phyloP scores from a whole-genome alignment of 2,888 invertebrate species.

The Drosophila lacicola region DNA sequence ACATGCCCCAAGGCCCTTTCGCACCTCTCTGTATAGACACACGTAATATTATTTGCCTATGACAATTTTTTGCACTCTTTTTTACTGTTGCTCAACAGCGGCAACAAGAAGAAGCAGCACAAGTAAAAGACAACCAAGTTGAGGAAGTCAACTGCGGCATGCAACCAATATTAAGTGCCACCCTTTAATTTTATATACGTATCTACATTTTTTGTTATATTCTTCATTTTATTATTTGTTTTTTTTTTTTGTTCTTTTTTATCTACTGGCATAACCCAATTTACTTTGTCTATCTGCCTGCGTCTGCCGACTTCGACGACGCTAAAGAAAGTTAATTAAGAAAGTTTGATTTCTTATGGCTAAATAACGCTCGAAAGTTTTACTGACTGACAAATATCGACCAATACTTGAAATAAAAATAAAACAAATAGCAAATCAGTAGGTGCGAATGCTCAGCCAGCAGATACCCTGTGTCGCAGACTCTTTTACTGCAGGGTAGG shows the following conservation, averaged over 20 bases:
- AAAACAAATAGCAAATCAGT: constrained; percentile 32
- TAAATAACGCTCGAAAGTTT: constrained; percentile 78
- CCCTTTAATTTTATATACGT: constrained; percentile 26
- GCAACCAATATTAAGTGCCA: constrained; percentile 20
- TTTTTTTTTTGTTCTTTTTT: constrained; percentile 17
- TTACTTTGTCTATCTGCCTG: constrained; percentile 53
- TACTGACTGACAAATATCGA: constrained; percentile 77
- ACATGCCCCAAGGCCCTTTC: background rate
- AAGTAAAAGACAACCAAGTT: background rate
- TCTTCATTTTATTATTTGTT: constrained; percentile 2
- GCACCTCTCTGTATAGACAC: constrained; percentile 18
- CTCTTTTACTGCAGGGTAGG: no score
- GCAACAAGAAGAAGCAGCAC: constrained; percentile 7
- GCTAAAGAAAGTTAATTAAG: constrained; percentile 76
- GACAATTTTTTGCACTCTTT: constrained; percentile 11
- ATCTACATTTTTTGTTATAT: background rate
- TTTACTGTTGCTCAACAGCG: constrained; percentile 16
- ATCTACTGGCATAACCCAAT: constrained; percentile 52
- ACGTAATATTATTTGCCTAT: constrained; percentile 38
- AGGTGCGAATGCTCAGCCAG: background rate
- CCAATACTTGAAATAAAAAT: constrained; percentile 69
- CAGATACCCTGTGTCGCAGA: background rate
- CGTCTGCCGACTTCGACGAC: constrained; percentile 37
- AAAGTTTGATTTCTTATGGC: constrained; percentile 80
- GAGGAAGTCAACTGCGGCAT: constrained; percentile 2